These are phyloP conservation scores for Lamellibrachia columna DNA, from an alignment of 2,888 invertebrate species.

Conservation along the genomic window DNA sequence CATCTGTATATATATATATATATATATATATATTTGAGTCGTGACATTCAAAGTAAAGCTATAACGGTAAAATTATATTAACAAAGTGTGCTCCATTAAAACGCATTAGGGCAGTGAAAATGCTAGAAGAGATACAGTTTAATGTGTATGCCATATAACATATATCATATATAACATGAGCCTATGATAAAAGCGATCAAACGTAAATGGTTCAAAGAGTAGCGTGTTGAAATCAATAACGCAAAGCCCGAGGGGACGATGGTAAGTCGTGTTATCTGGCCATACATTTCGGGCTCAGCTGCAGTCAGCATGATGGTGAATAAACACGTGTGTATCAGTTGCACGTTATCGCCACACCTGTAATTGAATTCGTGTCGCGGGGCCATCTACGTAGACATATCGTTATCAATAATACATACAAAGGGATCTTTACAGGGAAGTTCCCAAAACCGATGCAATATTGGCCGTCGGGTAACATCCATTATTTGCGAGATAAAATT, in stretches of 20 bases:
- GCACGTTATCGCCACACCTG: background rate
- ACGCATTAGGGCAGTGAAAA: no score
- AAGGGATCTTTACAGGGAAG: background rate
- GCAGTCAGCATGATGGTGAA: background rate
- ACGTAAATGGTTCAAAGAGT: background rate
- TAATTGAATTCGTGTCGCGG: background rate
- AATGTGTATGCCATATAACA: no score
- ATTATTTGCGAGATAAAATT: background rate
- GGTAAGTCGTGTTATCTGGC: background rate
- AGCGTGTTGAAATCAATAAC: background rate
- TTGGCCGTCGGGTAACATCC: background rate
- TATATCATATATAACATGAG: no score
- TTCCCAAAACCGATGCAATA: background rate
- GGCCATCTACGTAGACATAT: background rate
- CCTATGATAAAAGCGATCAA: no score
- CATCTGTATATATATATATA: background rate
- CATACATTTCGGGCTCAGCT: background rate
- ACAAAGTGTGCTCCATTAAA: no score
- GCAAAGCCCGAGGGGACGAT: background rate
- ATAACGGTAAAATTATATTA: no score
- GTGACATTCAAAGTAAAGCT: no score
- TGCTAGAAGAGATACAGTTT: no score
- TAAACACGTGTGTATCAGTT: background rate
- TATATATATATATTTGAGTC: no score
- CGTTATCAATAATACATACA: background rate